These are phyloP conservation scores for Sebastes trivittatus DNA, from an alignment of 2,797 vertebrate genomes.

Conservation along the genomic window DNA sequence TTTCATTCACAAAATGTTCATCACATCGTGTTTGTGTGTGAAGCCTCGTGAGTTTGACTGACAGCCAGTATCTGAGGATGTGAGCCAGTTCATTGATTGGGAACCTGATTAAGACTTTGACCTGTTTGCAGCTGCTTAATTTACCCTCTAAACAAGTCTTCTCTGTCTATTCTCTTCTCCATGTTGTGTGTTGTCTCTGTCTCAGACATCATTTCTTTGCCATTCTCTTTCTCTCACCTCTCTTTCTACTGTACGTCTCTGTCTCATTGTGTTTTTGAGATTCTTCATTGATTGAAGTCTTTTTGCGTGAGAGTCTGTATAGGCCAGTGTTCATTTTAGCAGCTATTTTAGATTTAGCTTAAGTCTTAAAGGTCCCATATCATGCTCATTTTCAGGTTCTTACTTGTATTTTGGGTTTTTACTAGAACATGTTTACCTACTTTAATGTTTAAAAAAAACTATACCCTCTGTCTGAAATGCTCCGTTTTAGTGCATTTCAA, in stretches of 20 bases:
- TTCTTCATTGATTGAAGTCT: background rate
- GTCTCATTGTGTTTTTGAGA: background rate
- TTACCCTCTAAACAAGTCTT: conserved; percentile 7
- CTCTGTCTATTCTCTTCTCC: background rate
- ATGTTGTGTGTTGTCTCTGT: background rate
- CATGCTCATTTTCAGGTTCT: too few relatives aligned
- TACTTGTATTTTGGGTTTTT: too few relatives aligned
- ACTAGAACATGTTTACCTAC: too few relatives aligned
- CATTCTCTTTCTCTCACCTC: background rate
- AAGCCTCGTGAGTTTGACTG: conserved; percentile 14
- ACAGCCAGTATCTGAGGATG: conserved; percentile 22
- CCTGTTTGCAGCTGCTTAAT: conserved; percentile 28
- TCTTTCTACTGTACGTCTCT: background rate
- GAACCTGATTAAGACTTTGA: conserved; percentile 31
- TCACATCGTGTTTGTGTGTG: background rate
- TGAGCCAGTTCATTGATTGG: conserved; percentile 22
- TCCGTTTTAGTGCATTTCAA: too few relatives aligned
- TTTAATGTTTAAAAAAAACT: too few relatives aligned
- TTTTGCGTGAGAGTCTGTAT: background rate
- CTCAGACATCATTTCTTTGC: background rate
- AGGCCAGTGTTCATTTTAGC: too few relatives aligned
- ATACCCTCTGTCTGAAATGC: too few relatives aligned
- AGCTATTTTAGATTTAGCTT: too few relatives aligned
- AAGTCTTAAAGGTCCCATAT: too few relatives aligned
- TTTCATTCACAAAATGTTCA: background rate